Evolutionary conservation across 35 echinoderm and acorn worm species (phyloP).

Genomic region (Anneissia japonica): DNA sequence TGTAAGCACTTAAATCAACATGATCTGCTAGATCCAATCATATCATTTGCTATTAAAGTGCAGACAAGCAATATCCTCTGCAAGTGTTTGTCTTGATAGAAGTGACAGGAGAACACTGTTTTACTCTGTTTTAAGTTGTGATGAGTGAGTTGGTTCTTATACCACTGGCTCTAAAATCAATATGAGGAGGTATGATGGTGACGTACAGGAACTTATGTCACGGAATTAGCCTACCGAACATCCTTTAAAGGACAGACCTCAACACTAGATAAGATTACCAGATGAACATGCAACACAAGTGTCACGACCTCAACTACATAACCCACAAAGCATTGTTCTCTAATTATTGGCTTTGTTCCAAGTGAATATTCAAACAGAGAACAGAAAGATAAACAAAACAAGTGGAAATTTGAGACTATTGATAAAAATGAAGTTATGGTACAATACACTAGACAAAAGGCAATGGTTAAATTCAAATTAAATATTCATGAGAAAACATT

Average conservation of each 20-base stretch:
- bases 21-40: neutral
- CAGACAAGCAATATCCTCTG: neutral
- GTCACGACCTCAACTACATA: neutral
- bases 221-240: neutral
- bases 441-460: no score
- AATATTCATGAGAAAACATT: no score
- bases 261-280: neutral
- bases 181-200: neutral
- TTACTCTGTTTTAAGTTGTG: neutral
- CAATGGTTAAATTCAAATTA: no score
- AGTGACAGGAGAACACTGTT: neutral
- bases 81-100: neutral
- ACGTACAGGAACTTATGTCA: conserved; percentile 1
- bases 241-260: neutral
- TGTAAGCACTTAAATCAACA: neutral
- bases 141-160: neutral
- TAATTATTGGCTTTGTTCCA: conserved; percentile 1
- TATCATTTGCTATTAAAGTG: neutral
- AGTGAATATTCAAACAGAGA: neutral
- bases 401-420: neutral
- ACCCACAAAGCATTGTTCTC: neutral
- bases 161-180: neutral
- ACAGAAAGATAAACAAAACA: conserved; percentile 2
- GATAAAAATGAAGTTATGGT: no score
- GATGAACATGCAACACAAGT: neutral